phyloP scores from a whole-genome alignment of 2,888 invertebrate species.

The Pristionchus maxplancki region DNA sequence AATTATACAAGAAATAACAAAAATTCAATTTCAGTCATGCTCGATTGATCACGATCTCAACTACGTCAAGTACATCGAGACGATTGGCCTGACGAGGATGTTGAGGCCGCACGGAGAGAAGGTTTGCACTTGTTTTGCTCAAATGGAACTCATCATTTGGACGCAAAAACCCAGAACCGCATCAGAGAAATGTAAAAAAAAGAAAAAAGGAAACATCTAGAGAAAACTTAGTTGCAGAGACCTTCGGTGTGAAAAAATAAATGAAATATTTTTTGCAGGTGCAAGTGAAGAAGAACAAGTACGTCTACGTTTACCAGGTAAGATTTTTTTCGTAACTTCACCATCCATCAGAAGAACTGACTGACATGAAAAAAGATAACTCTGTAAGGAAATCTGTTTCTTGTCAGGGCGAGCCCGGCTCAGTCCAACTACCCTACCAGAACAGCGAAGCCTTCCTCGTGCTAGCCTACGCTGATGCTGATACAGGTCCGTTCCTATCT shows the following conservation, averaged over 20 bases:
- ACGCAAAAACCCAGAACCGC: too few species aligned
- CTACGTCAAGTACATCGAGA: constrained; percentile 44
- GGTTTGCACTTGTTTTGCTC: background rate
- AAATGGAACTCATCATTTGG: too few species aligned
- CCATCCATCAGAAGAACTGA: too few species aligned
- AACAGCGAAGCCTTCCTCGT: constrained; percentile 43
- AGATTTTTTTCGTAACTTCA: background rate
- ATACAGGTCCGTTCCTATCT: background rate
- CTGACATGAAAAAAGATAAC: too few species aligned
- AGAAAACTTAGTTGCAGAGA: too few species aligned
- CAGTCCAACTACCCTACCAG: background rate
- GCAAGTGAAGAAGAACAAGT: background rate
- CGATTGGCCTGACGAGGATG: constrained; percentile 28
- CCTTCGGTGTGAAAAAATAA: too few species aligned
- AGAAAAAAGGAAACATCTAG: too few species aligned
- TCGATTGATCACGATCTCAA: background rate
- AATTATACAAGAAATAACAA: too few species aligned
- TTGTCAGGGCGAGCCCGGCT: constrained; percentile 33
- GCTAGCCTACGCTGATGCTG: constrained; percentile 40
- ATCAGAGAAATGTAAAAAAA: too few species aligned
- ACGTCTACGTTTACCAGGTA: constrained; percentile 49
- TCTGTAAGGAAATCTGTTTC: too few species aligned
- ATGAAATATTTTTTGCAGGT: too few species aligned
- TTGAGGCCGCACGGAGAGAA: constrained; percentile 33
- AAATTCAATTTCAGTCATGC: too few species aligned